phyloP scores from a whole-genome alignment of 2,888 invertebrate genomes.

The Leptodirus hochenwartii region DNA sequence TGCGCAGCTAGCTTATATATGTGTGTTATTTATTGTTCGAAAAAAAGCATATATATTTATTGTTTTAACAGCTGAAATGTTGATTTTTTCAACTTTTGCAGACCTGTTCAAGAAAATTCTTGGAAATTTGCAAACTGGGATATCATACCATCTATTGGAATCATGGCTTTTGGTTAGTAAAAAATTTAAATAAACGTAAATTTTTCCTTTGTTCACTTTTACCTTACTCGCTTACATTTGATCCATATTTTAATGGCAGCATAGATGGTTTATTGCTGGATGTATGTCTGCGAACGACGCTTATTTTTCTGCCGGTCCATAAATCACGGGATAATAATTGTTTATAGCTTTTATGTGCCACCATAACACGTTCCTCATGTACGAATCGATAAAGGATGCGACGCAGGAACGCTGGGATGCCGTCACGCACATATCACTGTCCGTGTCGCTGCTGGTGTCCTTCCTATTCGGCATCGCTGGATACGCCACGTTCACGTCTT shows the following conservation, averaged over 20 bases:
- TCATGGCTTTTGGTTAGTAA: constrained; percentile 62
- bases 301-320: constrained; percentile 1
- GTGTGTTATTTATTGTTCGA: too few species aligned
- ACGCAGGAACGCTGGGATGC: constrained; percentile 59
- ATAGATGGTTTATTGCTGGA: too few species aligned
- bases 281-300: too few species aligned
- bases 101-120: constrained; percentile 42
- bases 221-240: constrained; percentile 4
- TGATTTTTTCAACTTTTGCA: constrained; percentile 22
- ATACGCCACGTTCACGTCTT: constrained; percentile 62
- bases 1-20: too few species aligned
- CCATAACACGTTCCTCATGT: constrained; percentile 72
- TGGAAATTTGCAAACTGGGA: constrained; percentile 57
- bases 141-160: constrained; percentile 60
- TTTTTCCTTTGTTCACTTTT: too few species aligned
- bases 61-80: too few species aligned
- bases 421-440: constrained; percentile 62
- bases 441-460: constrained; percentile 52
- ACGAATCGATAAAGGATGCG: constrained; percentile 59
- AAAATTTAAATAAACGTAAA: too few species aligned
- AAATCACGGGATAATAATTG: constrained; percentile 1
- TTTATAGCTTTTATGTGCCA: constrained; percentile 75
- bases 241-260: too few species aligned
- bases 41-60: too few species aligned
- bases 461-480: constrained; percentile 59